Percentiles rank a stretch among this genome's conserved stretches.
phyloP scores from a whole-genome alignment of 2,888 invertebrate genomes.

The Phortica okadai region DNA sequence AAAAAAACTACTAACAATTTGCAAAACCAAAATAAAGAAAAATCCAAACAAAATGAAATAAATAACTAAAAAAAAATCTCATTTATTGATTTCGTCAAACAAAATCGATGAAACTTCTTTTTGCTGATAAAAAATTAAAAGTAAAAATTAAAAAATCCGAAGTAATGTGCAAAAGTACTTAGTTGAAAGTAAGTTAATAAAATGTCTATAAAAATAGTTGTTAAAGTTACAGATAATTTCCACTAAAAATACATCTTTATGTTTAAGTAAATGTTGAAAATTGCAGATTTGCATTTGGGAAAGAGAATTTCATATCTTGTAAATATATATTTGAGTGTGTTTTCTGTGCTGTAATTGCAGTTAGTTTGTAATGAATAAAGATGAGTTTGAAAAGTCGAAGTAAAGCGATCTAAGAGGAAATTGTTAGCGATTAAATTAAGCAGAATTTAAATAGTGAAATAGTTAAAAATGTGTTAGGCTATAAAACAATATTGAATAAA shows the following conservation, averaged over 20 bases:
- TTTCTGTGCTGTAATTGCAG: background rate
- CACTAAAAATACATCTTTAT: background rate
- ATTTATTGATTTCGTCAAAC: background rate
- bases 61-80: constrained; percentile 7
- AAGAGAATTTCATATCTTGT: background rate
- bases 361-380: background rate
- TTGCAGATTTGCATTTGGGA: background rate
- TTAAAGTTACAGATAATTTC: background rate
- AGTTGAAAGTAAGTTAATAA: background rate
- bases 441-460: constrained; percentile 55
- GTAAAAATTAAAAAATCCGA: background rate
- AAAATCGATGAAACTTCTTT: too few species aligned
- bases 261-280: background rate
- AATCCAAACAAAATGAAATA: background rate
- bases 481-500: constrained; percentile 50
- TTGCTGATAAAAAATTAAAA: background rate
- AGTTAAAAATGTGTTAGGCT: constrained; percentile 61
- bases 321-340: background rate
- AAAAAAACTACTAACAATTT: constrained; percentile 20
- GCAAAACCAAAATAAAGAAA: constrained; percentile 33
- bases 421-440: constrained; percentile 39
- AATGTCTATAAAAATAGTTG: background rate
- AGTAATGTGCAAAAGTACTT: background rate
- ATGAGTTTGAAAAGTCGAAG: background rate
- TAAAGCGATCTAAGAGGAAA: constrained; percentile 8